Base-by-base conservation (phyloP, 2,797 vertebrate genomes). In the Muraenolepis orangiensis region DNA sequence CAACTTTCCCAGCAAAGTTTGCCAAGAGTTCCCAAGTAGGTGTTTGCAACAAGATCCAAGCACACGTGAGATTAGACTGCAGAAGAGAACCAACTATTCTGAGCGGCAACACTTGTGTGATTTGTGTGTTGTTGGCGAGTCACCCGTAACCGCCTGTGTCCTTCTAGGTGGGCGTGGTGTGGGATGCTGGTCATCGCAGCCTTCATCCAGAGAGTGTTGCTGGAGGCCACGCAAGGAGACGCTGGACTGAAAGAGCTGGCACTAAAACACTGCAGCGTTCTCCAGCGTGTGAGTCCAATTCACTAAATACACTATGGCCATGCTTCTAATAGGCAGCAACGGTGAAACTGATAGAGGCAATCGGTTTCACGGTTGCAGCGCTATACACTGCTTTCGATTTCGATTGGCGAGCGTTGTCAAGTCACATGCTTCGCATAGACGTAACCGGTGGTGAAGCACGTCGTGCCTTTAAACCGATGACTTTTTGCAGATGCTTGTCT, bases 191-290 rank as follows among this genome's bases (percentile, higher is more conserved):
- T 92, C 1, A 82, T 93, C 2, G 82, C 88, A 1, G 86, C 90
- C 5, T 94, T 93, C 74, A 88, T 94, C 64, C 91, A 94, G 80
- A 85, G 91, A 5, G 81, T 94, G 3, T 30, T 90, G 32, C 75
- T 88, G 0, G 84, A 86, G 66, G 72, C 89, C 0, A 28, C 81
- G 10, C 66, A 32, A 2, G 57, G 29, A 0, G 85, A 91, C 69
- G n/a, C 69, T 0, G 82, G 77, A 34, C n/a, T 90, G 64, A 71
- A 68, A 31, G 84, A 84, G 0, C 72, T 92, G 78, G 78, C 89
- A 73, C 82, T 94, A 0, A 88, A 87, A 87, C 87, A 93, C 87
- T 92, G 92, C 78, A 83, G 77, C 75, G 89, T 89, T 26, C 86
- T 86, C 40, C 87, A 91, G 34, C 87, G 83, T 0, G 93, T 94